Conservation (phyloP, 2,113 vertebrate genomes). For the Cheilinus undulatus region DNA sequence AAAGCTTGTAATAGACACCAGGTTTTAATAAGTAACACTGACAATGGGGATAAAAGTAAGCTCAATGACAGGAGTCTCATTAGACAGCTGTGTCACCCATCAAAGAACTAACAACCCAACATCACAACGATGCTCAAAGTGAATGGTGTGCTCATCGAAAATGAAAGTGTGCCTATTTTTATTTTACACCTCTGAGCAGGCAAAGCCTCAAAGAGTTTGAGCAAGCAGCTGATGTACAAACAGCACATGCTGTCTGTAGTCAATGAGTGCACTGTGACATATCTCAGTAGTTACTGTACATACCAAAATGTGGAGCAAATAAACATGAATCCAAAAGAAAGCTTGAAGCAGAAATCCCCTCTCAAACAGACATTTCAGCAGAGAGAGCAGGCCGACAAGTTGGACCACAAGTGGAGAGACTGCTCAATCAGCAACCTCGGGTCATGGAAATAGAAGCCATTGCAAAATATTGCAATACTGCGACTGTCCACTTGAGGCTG, state of each 20-base stretch:
- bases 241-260: neutral
- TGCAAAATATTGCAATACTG: too few relatives aligned
- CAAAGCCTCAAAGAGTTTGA: constrained; percentile 5
- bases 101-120: neutral
- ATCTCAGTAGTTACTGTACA: neutral
- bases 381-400: neutral
- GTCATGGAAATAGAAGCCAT: too few relatives aligned
- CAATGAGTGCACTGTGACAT: neutral
- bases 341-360: neutral
- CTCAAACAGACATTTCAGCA: too few relatives aligned
- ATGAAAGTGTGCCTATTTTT: neutral
- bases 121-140: constrained; percentile 29
- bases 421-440: too few relatives aligned
- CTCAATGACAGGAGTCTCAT: constrained; percentile 5
- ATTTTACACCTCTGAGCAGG: constrained; percentile 8
- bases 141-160: constrained; percentile 10
- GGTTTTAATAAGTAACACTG: constrained; percentile 15
- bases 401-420: constrained; percentile 9
- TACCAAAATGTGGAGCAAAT: neutral
- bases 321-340: constrained; percentile 7
- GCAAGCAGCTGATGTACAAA: neutral
- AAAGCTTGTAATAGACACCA: constrained; percentile 11
- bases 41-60: neutral
- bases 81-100: constrained; percentile 11
- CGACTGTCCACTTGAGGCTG: too few relatives aligned